Evolutionary conservation across 2,113 vertebrate genomes (phyloP).

Genomic region (Nematolebias whitei): DNA sequence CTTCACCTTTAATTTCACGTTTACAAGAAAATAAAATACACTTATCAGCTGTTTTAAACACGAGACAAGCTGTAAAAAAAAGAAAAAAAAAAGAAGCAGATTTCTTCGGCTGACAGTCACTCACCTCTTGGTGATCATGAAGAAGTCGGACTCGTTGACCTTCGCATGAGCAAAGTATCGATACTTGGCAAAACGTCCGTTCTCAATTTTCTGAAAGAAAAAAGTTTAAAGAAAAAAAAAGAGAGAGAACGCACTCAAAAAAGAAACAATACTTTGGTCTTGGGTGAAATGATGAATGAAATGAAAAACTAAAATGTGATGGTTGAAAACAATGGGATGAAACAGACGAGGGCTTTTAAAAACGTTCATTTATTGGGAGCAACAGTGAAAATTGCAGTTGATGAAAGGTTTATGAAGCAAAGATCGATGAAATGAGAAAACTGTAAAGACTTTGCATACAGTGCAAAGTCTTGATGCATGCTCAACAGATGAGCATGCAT

Average conservation of each 20-base stretch:
- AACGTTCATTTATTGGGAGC: slow-evolving; percentile 70
- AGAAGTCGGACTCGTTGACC: slow-evolving; percentile 93
- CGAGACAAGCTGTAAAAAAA: too few species aligned
- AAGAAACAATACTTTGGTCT: too few species aligned
- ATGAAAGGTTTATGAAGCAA: slow-evolving; percentile 18
- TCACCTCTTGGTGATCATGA: slow-evolving; percentile 98
- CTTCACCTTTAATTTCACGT: too few species aligned
- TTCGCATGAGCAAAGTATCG: slow-evolving; percentile 95
- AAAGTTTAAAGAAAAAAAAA: slow-evolving; percentile 6
- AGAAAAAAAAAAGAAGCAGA: too few species aligned
- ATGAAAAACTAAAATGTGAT: not conserved
- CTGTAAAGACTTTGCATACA: too few species aligned
- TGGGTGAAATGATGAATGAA: not conserved
- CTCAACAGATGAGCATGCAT: too few species aligned
- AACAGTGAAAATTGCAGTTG: slow-evolving; percentile 17
- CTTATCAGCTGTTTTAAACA: too few species aligned
- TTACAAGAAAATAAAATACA: too few species aligned
- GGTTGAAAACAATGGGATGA: slow-evolving; percentile 23
- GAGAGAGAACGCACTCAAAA: not conserved
- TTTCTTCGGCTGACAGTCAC: slow-evolving; percentile 7
- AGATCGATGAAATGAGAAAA: not conserved
- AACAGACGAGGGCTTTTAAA: slow-evolving; percentile 46
- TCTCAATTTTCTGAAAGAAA: slow-evolving; percentile 91
- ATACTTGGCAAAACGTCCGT: slow-evolving; percentile 96
- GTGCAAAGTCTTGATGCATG: too few species aligned